These are phyloP conservation scores for Probaryconus sp. DNA, from an alignment of 1,140 invertebrate genomes.

Conservation along the genomic window DNA sequence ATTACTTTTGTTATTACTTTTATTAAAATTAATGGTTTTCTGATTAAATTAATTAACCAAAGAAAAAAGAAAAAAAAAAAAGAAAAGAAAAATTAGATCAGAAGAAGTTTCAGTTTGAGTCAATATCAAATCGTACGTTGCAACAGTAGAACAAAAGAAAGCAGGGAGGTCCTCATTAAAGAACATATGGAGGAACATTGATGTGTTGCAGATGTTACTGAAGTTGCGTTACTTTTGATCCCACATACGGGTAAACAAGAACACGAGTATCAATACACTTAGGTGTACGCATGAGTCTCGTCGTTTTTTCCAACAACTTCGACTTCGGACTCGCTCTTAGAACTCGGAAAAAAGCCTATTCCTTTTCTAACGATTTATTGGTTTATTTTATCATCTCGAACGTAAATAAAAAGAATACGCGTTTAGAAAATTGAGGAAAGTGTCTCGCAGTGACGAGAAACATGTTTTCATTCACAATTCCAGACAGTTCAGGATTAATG, in stretches of 20 bases:
- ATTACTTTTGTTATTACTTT: no score
- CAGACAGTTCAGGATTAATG: no score
- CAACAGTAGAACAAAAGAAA: background rate
- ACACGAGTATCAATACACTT: constrained; percentile 60
- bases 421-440: no score
- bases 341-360: constrained; percentile 10
- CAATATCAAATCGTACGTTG: no score
- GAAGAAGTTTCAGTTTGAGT: no score
- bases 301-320: constrained; percentile 18
- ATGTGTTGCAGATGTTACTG: constrained; percentile 74
- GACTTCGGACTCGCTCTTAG: constrained; percentile 9
- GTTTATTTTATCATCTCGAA: background rate
- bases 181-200: constrained; percentile 53
- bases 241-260: constrained; percentile 68
- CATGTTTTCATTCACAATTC: no score
- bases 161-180: constrained; percentile 26
- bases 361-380: constrained; percentile 18
- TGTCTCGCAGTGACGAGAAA: no score
- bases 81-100: no score
- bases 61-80: no score
- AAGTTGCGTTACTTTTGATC: constrained; percentile 60
- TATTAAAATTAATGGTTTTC: no score
- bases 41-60: no score
- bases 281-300: constrained; percentile 18
- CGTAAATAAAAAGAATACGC: no score